Evolutionary conservation across 2,888 invertebrate species (phyloP), one percentile per base, ranked within the genome.

Genomic region (Acleris emargana): DNA sequence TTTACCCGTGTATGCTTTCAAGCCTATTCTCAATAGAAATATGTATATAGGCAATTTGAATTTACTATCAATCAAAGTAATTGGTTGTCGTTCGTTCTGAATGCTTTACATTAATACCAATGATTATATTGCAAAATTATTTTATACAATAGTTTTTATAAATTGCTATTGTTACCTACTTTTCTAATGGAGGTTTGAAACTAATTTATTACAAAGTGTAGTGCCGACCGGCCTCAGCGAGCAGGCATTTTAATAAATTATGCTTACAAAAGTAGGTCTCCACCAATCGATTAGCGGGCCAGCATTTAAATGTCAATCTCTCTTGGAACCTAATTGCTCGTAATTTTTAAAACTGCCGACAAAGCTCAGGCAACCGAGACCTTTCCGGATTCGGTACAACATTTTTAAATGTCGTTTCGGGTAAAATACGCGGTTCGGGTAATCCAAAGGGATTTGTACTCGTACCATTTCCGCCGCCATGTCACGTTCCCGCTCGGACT

Each of bases 191-290:
- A 38, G 9, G 49, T 49, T 20, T 9, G 17, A 20, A 20, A 9
- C 0, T 20, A 49, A 20, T 38, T 38, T 38, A 38, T 13, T 38
- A 38, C 13, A 13, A 47, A 17, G 45, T 45, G 5, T 7, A 17
- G 17, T 45, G 38, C 38, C 28, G 20, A 32, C 45, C 43, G 43
- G 18, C 47, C 52, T 25, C 52, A n/a, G 42, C 58, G 47, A 38
- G 38, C 47, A 42, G 50, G 53, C 58, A 28, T 69, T 68, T 70
- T 57, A 72, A 73, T 72, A 70, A 71, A 69, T 67, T 68, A 71
- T 68, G 68, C 50, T 62, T 58, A 45, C 60, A 67, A 64, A 70
- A 68, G 61, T 71, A 67, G 70, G 67, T 55, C 68, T 68, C 49
- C 38, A 43, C 68, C 49, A 69, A 72, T 71, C 70, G 70, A 73